These are phyloP conservation scores for Monarcha castaneiventris DNA, from an alignment of 2,113 vertebrate species.

Conservation along the genomic window DNA sequence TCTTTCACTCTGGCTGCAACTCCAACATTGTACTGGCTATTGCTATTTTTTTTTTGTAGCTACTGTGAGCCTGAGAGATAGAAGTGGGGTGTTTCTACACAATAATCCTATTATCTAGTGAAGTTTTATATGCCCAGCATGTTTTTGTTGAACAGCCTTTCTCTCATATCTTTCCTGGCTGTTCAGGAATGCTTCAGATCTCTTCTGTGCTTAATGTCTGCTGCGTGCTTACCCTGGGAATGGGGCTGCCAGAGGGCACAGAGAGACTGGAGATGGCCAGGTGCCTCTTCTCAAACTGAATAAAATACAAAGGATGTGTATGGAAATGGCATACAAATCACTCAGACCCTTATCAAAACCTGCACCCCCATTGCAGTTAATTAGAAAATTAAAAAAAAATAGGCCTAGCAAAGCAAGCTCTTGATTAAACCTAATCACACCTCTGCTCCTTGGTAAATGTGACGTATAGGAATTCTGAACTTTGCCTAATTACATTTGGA, in stretches of 20 bases:
- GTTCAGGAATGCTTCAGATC: conserved; percentile 12
- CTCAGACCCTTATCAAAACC: neutral
- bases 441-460: neutral
- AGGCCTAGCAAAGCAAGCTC: neutral
- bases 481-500: neutral
- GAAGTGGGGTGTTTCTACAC: neutral
- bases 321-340: neutral
- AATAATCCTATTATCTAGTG: neutral
- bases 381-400: neutral
- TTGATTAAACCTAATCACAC: neutral
- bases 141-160: conserved; percentile 41
- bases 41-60: neutral
- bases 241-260: neutral
- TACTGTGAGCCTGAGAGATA: neutral
- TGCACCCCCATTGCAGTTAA: neutral
- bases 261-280: neutral
- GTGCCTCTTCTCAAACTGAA: neutral
- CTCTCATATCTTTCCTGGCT: conserved; percentile 3
- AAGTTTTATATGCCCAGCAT: conserved; percentile 14
- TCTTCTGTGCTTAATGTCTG: neutral
- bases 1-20: neutral
- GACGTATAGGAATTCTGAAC: neutral
- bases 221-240: neutral
- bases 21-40: neutral
- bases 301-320: neutral